Percentiles rank a stretch among this genome's conserved stretches.
phyloP scores from a whole-genome alignment of 2,113 vertebrate species.

The Ammospiza caudacuta region DNA sequence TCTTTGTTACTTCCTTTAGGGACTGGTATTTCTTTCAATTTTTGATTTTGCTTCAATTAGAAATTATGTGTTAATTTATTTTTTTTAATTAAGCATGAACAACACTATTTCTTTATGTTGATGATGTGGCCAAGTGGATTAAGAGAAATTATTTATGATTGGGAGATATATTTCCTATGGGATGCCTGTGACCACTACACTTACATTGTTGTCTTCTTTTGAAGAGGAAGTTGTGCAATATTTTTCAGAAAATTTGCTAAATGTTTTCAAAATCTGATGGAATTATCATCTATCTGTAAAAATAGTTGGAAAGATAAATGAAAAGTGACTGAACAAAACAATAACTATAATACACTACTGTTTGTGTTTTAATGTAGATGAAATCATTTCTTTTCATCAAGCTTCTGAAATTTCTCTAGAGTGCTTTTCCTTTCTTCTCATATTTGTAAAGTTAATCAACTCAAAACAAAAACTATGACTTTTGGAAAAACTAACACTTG shows the following conservation, averaged over 20 bases:
- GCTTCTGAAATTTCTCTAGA: not conserved
- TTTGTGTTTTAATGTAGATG: not conserved
- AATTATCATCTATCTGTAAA: not conserved
- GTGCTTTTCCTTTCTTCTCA: not conserved
- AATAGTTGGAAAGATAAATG: not conserved
- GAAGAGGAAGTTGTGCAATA: not conserved
- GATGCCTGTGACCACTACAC: not conserved
- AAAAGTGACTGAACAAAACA: not conserved
- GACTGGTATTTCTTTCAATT: not conserved
- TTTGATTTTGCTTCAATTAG: not conserved
- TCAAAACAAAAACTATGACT: not conserved
- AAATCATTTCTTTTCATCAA: not conserved
- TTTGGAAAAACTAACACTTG: not conserved
- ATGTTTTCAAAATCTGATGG: not conserved
- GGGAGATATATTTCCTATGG: not conserved
- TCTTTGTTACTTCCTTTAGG: not conserved
- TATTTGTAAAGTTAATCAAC: constrained; percentile 14
- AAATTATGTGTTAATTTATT: not conserved
- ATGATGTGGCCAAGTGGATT: not conserved
- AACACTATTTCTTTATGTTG: not conserved
- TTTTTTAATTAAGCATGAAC: not conserved
- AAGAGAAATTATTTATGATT: not conserved
- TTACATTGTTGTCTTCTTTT: not conserved
- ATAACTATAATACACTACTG: not conserved
- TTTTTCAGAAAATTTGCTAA: not conserved